Evolutionary conservation across 2,888 invertebrate genomes (phyloP), one percentile per base, ranked within the genome.

Genomic region (Dastarcus helophoroides): DNA sequence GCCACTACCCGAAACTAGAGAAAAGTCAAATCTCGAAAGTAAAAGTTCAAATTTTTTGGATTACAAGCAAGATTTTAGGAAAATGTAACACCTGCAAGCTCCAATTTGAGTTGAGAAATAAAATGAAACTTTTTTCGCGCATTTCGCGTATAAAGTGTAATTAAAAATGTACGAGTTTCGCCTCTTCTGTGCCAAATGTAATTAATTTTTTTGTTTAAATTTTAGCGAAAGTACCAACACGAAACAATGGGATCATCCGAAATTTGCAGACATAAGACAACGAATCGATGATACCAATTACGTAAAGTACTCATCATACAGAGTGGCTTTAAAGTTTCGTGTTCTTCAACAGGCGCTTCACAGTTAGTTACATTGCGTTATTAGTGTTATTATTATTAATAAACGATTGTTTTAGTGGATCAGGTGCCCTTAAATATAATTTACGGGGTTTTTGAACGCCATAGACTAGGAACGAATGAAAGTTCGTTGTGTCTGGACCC

Each of bases 251-350:
- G 69, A 73, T 45, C 73, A 75, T 52, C 75, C 73, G 11, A 65
- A 68, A 38, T 77, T 73, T 60, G 51, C 57, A 19, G 67, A 67
- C 41, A 66, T 76, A 9, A 61, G 70, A 49, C 64, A 68, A 39
- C 60, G 63, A 22, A 54, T 79, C 14, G 68, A 73, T 41, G 73
- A 73, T 33, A 76, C 72, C 46, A 75, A 79, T 50, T 69, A 66
- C 26, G 76, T 85, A 36, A 77, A 77, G 51, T 84, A 82, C 60
- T 73, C 76, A 38, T 74, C 76, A 2, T 85, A 86, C 51, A 69
- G 83, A 41, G 73, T 81, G 36, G 83, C 84, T 9, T 69, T 77
- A 38, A 86, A 86, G 61, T 64, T 78, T 40, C 60, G 71, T 39
- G 63, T 69, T 32, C 52, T 79, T 26, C 77, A 78, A 51, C 68